These are phyloP conservation scores for Enteromius anoplus DNA, from an alignment of 2,797 vertebrate species.

Conservation along the genomic window DNA sequence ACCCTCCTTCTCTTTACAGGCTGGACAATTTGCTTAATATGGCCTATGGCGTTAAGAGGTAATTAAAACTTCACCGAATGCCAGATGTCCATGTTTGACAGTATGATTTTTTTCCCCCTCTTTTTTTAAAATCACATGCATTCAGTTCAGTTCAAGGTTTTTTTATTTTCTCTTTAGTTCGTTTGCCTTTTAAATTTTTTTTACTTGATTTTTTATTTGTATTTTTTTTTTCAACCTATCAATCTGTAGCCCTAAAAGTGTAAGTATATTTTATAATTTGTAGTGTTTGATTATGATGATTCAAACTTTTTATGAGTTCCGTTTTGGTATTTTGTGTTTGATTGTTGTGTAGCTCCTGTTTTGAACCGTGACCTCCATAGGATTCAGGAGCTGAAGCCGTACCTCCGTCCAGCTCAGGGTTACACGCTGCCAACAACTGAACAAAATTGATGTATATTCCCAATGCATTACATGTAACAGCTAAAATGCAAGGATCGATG, in stretches of 20 bases:
- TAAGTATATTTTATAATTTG: constrained; percentile 86
- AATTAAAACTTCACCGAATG: constrained; percentile 99
- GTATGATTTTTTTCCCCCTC: constrained; percentile 80
- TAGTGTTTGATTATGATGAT: constrained; percentile 85
- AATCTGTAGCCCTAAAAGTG: constrained; percentile 61
- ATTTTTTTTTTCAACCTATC: constrained; percentile 69
- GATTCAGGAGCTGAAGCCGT: constrained; percentile 93
- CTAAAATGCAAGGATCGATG: neutral
- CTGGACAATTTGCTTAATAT: constrained; percentile 99
- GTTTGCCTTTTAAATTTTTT: constrained; percentile 67
- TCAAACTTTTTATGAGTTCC: constrained; percentile 88
- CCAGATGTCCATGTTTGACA: constrained; percentile 99
- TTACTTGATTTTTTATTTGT: constrained; percentile 63
- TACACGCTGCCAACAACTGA: constrained; percentile 9
- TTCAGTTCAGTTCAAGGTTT: constrained; percentile 79
- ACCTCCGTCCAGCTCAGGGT: constrained; percentile 62
- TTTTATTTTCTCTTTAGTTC: constrained; percentile 75
- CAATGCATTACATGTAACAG: neutral
- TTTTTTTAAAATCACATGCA: constrained; percentile 91
- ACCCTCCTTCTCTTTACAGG: constrained; percentile 99
- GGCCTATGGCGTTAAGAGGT: constrained; percentile 99
- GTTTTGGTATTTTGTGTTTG: constrained; percentile 85
- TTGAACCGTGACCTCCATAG: constrained; percentile 81
- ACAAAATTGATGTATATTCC: neutral
- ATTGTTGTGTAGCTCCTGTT: constrained; percentile 84